These are phyloP conservation scores for Nematostella vectensis DNA, from an alignment of 92 coral and sea anemone species.

Conservation along the genomic window DNA sequence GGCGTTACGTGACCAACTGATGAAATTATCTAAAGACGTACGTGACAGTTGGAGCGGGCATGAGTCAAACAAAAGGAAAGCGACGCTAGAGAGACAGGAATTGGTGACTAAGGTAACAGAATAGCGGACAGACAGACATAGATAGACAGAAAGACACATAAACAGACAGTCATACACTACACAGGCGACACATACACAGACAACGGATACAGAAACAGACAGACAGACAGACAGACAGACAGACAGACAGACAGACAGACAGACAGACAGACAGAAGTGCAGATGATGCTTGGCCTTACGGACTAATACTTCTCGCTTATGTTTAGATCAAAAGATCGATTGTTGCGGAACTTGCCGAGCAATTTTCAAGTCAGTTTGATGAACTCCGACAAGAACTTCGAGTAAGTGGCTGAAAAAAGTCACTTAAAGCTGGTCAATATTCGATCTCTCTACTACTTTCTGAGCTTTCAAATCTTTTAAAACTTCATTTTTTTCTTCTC, in stretches of 20 bases:
- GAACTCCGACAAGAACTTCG: conserved; percentile 53
- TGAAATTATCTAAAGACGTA: background rate
- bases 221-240: background rate
- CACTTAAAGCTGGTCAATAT: too few species aligned
- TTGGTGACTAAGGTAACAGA: background rate
- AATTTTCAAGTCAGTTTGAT: conserved; percentile 33
- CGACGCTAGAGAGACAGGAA: background rate
- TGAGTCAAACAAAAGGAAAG: background rate
- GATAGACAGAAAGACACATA: background rate
- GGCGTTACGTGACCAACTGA: background rate
- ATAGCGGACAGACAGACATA: background rate
- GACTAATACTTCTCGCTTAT: conserved; percentile 14
- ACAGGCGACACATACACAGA: too few species aligned
- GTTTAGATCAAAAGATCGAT: conserved; percentile 46
- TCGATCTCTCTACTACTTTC: too few species aligned
- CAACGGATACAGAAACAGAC: background rate
- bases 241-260: background rate
- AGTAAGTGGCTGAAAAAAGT: too few species aligned
- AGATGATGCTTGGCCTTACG: background rate
- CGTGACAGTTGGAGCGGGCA: background rate
- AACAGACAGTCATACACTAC: too few species aligned
- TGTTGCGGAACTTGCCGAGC: conserved; percentile 39
- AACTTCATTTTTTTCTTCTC: too few species aligned
- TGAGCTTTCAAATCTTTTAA: too few species aligned
- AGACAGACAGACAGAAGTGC: background rate